Percentiles rank a stretch among this genome's conserved stretches.
phyloP scores from a whole-genome alignment of 2,797 vertebrate genomes.

The Tamandua tetradactyla region DNA sequence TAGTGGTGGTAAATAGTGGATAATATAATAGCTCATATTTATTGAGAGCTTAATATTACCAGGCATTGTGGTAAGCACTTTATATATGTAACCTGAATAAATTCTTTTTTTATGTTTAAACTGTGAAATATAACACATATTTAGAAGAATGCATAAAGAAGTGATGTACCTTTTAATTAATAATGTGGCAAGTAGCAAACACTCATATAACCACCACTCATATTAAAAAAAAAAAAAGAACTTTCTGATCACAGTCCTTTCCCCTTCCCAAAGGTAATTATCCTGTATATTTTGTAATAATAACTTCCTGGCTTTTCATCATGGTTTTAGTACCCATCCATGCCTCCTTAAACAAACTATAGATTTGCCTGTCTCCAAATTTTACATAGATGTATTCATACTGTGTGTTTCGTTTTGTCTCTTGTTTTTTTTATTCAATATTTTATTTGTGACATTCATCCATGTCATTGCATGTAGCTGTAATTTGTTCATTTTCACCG shows the following conservation, averaged over 20 bases:
- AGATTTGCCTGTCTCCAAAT: background rate
- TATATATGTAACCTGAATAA: slow-evolving; percentile 49
- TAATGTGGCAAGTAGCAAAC: background rate
- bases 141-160: slow-evolving; percentile 13
- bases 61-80: slow-evolving; percentile 34
- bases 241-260: background rate
- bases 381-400: slow-evolving; percentile 22
- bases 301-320: slow-evolving; percentile 44
- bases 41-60: background rate
- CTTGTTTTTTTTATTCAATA: background rate
- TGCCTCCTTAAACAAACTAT: background rate
- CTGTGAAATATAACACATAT: slow-evolving; percentile 30
- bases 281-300: background rate
- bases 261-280: background rate
- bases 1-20: slow-evolving; percentile 16
- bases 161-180: slow-evolving; percentile 14
- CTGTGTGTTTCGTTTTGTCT: background rate
- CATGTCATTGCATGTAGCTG: background rate
- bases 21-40: slow-evolving; percentile 13
- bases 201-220: background rate
- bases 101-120: slow-evolving; percentile 53
- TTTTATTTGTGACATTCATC: background rate
- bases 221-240: background rate
- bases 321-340: background rate
- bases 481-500: slow-evolving; percentile 3